Conservation (phyloP, 1,140 invertebrate species). For the Drosophila carrolli region DNA sequence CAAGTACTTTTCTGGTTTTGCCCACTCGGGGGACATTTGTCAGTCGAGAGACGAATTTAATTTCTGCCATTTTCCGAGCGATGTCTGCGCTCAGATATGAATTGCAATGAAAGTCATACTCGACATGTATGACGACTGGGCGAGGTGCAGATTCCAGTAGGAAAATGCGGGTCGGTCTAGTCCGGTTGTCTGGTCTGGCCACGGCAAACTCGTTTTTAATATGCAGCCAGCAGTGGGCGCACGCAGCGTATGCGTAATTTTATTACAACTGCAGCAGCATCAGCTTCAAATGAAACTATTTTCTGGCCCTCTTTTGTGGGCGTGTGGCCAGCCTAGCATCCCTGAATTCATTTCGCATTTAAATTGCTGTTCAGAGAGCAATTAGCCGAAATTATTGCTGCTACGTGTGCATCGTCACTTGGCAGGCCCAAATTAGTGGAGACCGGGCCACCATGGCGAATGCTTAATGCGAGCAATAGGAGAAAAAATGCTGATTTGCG, state of each 20-base stretch:
- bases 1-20: slow-evolving; percentile 83
- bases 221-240: slow-evolving; percentile 54
- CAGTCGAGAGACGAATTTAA: slow-evolving; percentile 84
- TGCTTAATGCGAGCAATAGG: slow-evolving; percentile 57
- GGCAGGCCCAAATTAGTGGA: slow-evolving; percentile 38
- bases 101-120: slow-evolving; percentile 80
- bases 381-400: slow-evolving; percentile 83
- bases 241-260: slow-evolving; percentile 78
- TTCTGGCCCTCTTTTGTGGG: slow-evolving; percentile 10
- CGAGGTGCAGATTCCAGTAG: slow-evolving; percentile 11
- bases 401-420: slow-evolving; percentile 81
- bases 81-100: slow-evolving; percentile 76
- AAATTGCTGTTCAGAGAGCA: slow-evolving; percentile 81
- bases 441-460: slow-evolving; percentile 51
- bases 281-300: slow-evolving; percentile 62
- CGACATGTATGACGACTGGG: slow-evolving; percentile 50
- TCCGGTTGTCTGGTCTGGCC: slow-evolving; percentile 19
- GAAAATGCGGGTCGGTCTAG: slow-evolving; percentile 19
- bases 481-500: slow-evolving; percentile 70
- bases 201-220: slow-evolving; percentile 70
- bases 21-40: slow-evolving; percentile 84
- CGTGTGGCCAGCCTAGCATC: slow-evolving; percentile 10
- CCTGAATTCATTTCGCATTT: slow-evolving; percentile 80
- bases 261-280: slow-evolving; percentile 62
- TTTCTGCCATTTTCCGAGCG: slow-evolving; percentile 71